Conservation (phyloP, 2,888 invertebrate genomes). For the Hemithea aestivaria region DNA sequence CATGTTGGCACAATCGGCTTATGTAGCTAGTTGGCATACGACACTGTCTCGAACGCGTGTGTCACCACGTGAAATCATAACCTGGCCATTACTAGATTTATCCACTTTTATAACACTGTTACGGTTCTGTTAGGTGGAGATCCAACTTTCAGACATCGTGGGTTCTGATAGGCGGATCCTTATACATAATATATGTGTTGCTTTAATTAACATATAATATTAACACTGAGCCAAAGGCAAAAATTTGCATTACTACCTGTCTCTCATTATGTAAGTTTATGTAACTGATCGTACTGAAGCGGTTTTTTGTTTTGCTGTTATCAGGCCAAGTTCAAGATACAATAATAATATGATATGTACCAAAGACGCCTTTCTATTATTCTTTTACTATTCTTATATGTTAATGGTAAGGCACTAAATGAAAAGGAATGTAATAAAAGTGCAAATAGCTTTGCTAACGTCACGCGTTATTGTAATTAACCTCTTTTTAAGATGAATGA, state of each 20-base stretch:
- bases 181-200: too few relatives aligned
- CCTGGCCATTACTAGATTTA: slow-evolving; percentile 21
- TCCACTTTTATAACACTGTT: slow-evolving; percentile 8
- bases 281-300: slow-evolving; percentile 23
- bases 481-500: too few relatives aligned
- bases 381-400: too few relatives aligned
- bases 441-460: slow-evolving; percentile 1
- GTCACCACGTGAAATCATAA: slow-evolving; percentile 37
- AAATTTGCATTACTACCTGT: slow-evolving; percentile 25
- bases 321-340: slow-evolving; percentile 59
- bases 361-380: too few relatives aligned
- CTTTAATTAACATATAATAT: too few relatives aligned
- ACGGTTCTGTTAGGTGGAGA: too few relatives aligned
- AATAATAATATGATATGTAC: background rate
- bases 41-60: slow-evolving; percentile 33
- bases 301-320: slow-evolving; percentile 32
- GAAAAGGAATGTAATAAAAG: too few relatives aligned
- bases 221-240: background rate
- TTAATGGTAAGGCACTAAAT: too few relatives aligned
- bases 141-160: too few relatives aligned
- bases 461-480: background rate
- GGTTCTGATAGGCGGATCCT: too few relatives aligned
- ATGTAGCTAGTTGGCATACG: slow-evolving; percentile 32
- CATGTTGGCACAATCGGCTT: slow-evolving; percentile 38
- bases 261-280: slow-evolving; percentile 42